These are phyloP conservation scores for Burhinus bistriatus DNA, from an alignment of 2,113 vertebrate species.

Conservation along the genomic window DNA sequence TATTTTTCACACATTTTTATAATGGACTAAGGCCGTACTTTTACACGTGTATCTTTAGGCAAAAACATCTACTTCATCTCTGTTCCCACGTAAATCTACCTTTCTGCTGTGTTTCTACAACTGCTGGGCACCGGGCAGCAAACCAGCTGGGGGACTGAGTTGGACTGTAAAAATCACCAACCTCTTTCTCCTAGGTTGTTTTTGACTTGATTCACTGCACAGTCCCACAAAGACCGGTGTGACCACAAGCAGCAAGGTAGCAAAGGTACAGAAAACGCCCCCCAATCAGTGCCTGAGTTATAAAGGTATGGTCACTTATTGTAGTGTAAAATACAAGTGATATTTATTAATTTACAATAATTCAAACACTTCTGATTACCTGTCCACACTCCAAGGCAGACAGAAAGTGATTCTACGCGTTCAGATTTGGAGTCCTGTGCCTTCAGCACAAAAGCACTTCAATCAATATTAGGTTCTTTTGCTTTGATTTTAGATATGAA, in stretches of 20 bases:
- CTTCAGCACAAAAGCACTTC: background rate
- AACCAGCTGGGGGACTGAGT: background rate
- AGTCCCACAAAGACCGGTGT: background rate
- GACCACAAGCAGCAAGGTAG: background rate
- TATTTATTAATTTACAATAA: background rate
- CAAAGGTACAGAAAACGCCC: background rate
- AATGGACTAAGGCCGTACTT: background rate
- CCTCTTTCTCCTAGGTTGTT: background rate
- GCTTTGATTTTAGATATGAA: background rate
- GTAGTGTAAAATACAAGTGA: background rate
- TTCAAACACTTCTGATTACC: background rate
- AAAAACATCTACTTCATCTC: background rate
- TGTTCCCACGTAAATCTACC: background rate
- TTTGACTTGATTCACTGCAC: background rate
- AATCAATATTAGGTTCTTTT: background rate
- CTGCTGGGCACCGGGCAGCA: background rate
- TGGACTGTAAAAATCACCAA: background rate
- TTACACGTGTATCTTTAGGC: background rate
- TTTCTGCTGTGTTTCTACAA: background rate
- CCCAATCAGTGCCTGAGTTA: background rate
- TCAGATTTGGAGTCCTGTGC: background rate
- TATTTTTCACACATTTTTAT: background rate
- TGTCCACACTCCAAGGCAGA: background rate
- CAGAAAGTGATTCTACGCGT: background rate
- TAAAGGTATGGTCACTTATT: background rate